A percentile compares a stretch with the other conserved stretches of the same genome.
These are phyloP conservation scores for Triplophysa tibetana DNA, from an alignment of 2,113 vertebrate species.

Conservation along the genomic window DNA sequence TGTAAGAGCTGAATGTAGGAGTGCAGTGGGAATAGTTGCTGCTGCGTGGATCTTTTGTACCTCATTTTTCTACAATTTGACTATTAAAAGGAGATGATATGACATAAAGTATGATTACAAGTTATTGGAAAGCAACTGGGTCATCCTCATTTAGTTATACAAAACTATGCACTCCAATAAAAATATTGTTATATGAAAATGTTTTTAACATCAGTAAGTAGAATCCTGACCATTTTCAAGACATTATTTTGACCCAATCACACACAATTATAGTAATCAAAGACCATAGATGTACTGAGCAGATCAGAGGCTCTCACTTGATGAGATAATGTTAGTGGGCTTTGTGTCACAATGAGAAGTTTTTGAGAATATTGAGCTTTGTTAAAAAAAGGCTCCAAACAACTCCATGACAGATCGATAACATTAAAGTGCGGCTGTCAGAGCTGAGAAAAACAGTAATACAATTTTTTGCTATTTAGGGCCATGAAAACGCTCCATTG, in stretches of 20 bases:
- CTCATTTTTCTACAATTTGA: background rate
- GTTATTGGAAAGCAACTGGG: background rate
- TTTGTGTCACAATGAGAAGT: background rate
- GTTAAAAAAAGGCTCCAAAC: background rate
- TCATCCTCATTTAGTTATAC: background rate
- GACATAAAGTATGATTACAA: background rate
- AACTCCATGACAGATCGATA: constrained; percentile 58
- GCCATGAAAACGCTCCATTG: constrained; percentile 58
- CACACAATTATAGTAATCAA: too few species aligned
- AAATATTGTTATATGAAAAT: too few species aligned
- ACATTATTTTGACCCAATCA: too few species aligned
- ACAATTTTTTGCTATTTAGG: constrained; percentile 61
- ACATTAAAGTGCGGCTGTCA: constrained; percentile 47
- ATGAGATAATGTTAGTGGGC: background rate
- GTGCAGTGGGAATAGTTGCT: constrained; percentile 17
- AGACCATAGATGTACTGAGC: too few species aligned
- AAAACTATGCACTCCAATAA: too few species aligned
- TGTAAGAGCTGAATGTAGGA: constrained; percentile 31
- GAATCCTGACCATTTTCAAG: too few species aligned
- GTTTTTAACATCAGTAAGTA: too few species aligned
- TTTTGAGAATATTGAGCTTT: background rate
- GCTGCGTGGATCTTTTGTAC: constrained; percentile 11
- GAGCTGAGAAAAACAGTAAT: constrained; percentile 51
- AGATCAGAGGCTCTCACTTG: too few species aligned
- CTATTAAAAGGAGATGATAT: background rate